These are phyloP conservation scores for Automeris io DNA, from an alignment of 2,888 invertebrate species.

Conservation along the genomic window DNA sequence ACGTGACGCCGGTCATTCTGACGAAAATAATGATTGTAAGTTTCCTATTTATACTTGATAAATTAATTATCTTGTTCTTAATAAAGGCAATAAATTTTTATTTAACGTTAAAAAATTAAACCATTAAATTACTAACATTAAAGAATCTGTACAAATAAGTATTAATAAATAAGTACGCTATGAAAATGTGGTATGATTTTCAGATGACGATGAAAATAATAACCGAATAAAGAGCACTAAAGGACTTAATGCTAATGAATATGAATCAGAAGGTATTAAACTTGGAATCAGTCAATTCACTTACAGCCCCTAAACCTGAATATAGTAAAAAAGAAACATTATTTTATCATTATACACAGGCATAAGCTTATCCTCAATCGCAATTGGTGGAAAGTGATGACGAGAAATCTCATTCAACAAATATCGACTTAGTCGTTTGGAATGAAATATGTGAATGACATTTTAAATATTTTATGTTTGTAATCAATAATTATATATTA, in stretches of 20 bases:
- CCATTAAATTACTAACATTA: no score
- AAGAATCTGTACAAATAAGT: no score
- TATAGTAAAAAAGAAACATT: no score
- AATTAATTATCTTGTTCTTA: neutral
- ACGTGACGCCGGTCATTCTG: conserved; percentile 12
- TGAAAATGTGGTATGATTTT: conserved; percentile 8
- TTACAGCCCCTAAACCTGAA: no score
- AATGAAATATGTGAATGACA: no score
- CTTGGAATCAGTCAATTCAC: no score
- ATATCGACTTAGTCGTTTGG: no score
- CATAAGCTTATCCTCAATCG: no score
- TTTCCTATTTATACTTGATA: neutral
- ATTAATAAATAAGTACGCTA: no score
- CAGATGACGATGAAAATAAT: conserved; percentile 25
- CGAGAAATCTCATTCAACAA: no score
- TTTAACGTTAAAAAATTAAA: neutral
- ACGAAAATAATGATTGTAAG: conserved; percentile 20
- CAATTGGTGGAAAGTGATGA: no score
- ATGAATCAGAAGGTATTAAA: conserved; percentile 46
- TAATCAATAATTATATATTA: neutral
- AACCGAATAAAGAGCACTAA: conserved; percentile 28
- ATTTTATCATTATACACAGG: no score
- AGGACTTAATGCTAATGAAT: conserved; percentile 34
- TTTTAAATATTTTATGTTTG: neutral
- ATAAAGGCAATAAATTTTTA: neutral